These are phyloP conservation scores for Brachionus manjavacas DNA, from an alignment of 1,140 invertebrate genomes.

Conservation along the genomic window DNA sequence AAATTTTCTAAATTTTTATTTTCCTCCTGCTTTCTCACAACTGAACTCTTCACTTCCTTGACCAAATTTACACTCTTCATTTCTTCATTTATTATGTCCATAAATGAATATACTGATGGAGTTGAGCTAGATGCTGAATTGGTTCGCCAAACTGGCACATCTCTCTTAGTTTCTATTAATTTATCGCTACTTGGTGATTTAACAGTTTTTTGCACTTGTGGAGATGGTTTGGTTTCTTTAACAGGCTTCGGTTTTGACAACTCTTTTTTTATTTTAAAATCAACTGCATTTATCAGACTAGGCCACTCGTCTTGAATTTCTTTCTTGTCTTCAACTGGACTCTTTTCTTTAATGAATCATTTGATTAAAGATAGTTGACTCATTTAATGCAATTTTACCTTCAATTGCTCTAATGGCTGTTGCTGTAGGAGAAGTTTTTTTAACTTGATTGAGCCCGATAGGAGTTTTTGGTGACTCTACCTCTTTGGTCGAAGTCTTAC, in stretches of 20 bases:
- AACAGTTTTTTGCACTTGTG: background rate
- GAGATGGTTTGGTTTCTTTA: background rate
- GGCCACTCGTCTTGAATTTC: background rate
- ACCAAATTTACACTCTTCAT: conserved; percentile 13
- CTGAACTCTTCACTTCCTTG: background rate
- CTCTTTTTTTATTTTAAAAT: background rate
- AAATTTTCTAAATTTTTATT: background rate
- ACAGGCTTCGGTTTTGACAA: background rate
- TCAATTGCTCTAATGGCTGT: background rate
- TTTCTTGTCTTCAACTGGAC: background rate
- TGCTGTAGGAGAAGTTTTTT: background rate
- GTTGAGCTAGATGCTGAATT: background rate
- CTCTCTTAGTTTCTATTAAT: background rate
- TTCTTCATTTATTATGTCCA: conserved; percentile 27
- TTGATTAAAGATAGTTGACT: background rate
- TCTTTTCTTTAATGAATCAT: background rate
- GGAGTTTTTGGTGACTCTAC: background rate
- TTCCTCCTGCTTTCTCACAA: background rate
- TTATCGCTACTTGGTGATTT: background rate
- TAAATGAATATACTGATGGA: background rate
- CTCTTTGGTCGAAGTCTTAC: background rate
- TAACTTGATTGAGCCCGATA: background rate
- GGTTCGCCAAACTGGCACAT: background rate
- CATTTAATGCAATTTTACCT: background rate
- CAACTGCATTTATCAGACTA: background rate